Base-by-base conservation (phyloP, 2,797 vertebrate genomes). In the Acanthiza pusilla region DNA sequence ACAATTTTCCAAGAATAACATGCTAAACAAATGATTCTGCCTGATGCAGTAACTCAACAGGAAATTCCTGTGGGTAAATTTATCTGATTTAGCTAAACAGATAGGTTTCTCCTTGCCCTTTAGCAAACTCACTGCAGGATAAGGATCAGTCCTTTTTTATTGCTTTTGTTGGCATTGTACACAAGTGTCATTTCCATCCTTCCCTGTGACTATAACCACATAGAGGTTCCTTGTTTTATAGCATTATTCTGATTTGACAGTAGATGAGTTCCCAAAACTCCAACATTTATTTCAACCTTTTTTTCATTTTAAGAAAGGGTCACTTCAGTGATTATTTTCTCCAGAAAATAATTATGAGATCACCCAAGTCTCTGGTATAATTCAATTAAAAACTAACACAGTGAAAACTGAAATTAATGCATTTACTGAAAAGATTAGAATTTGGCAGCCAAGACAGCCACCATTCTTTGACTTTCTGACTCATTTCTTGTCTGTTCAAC, bases 31-130 rank as follows among this genome's bases (percentile, higher is more conserved):
- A 96, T 43, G 7, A 62, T 79, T 91, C 73, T 68, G 78, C 75
- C 86, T 88, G 79, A 93, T 95, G 70, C 54, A 91, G 77, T 47
- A 91, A 74, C 51, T 91, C 83, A 92, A 57, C 26, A 73, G 68
- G 91, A 94, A 76, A 86, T 93, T 68, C 50, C 83, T 89, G 51
- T 75, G 42, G 53, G 27, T 45, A 72, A 60, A 13, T 88, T 93
- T 0, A 75, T 83, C 47, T 91, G 54, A 74, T 61, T 68, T 85
- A 92, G 32, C 45, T 82, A 77, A 86, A 73, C 16, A 85, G 23
- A 61, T 38, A 67, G 9, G 30, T 51, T 91, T 88, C 57, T 90
- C 18, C n/a, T 55, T 93, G 73, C 70, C 65, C 77, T 91, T 89
- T 70, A 80, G 40, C 42, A 93, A 53, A 48, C 40, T 94, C 4